phyloP scores from a whole-genome alignment of 2,113 vertebrate species.

The Oenanthe melanoleuca region DNA sequence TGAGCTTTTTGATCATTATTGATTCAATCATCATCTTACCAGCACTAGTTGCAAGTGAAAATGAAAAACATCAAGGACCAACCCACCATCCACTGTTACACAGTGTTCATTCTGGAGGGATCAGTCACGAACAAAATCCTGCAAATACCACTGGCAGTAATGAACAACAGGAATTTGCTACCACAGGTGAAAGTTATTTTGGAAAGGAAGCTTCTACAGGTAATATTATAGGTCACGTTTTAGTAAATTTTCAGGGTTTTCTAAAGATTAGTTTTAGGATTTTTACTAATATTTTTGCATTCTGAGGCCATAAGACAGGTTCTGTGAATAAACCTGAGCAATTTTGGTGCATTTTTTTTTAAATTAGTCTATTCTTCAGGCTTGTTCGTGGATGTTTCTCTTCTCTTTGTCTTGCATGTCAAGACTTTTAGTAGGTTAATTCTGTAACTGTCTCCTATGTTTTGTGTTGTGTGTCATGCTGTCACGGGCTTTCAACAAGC shows the following conservation, averaged over 20 bases:
- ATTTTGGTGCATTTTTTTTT: background rate
- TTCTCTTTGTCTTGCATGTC: background rate
- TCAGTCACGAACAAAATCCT: background rate
- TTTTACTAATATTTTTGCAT: background rate
- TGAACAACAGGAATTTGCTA: background rate
- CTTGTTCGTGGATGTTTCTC: background rate
- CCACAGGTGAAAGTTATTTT: background rate
- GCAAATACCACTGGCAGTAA: background rate
- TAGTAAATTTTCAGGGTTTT: background rate
- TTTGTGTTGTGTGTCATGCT: background rate
- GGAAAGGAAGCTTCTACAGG: constrained; percentile 43
- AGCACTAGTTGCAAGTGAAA: constrained; percentile 33
- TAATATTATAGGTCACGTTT: constrained; percentile 1
- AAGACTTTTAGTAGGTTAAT: background rate
- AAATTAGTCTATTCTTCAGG: background rate
- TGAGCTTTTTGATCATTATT: constrained; percentile 33
- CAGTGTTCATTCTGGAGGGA: background rate
- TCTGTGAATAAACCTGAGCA: background rate
- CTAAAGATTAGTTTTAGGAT: background rate
- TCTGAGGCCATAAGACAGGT: background rate
- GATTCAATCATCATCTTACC: constrained; percentile 49
- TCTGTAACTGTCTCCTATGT: rapidly evolving
- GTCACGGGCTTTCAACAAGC: background rate
- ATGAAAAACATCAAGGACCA: constrained; percentile 7
- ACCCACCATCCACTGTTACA: background rate